phyloP scores from a whole-genome alignment of 2,888 invertebrate genomes.

The Sesia apiformis region DNA sequence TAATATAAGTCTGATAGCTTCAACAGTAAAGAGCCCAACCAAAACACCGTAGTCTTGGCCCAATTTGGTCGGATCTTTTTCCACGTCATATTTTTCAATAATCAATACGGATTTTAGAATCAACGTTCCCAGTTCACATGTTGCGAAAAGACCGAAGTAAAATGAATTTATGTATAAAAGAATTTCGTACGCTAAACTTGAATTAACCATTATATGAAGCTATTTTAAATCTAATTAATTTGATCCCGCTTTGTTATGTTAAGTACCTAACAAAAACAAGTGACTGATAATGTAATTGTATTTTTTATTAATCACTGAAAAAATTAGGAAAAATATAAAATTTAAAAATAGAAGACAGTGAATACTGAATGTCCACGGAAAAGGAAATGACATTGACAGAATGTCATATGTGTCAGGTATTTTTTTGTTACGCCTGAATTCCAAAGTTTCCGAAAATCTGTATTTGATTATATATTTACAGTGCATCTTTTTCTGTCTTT shows the following conservation, averaged over 20 bases:
- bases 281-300: background rate
- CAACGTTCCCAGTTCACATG: constrained; percentile 86
- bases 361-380: background rate
- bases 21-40: constrained; percentile 83
- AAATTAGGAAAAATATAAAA: background rate
- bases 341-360: background rate
- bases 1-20: constrained; percentile 86
- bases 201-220: constrained; percentile 74
- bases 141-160: constrained; percentile 89
- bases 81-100: constrained; percentile 71
- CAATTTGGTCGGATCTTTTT: constrained; percentile 80
- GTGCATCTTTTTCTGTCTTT: too few relatives aligned
- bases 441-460: too few relatives aligned
- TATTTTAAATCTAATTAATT: background rate
- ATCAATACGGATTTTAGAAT: constrained; percentile 84
- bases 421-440: too few relatives aligned
- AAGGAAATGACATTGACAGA: background rate
- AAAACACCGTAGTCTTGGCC: constrained; percentile 87
- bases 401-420: too few relatives aligned
- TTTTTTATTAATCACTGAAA: too few relatives aligned
- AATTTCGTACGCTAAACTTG: constrained; percentile 88
- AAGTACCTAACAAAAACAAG: background rate
- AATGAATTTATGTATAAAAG: constrained; percentile 89
- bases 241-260: background rate
- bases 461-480: too few relatives aligned